phyloP scores from a whole-genome alignment of 2,113 vertebrate genomes.

The Mirounga angustirostris region DNA sequence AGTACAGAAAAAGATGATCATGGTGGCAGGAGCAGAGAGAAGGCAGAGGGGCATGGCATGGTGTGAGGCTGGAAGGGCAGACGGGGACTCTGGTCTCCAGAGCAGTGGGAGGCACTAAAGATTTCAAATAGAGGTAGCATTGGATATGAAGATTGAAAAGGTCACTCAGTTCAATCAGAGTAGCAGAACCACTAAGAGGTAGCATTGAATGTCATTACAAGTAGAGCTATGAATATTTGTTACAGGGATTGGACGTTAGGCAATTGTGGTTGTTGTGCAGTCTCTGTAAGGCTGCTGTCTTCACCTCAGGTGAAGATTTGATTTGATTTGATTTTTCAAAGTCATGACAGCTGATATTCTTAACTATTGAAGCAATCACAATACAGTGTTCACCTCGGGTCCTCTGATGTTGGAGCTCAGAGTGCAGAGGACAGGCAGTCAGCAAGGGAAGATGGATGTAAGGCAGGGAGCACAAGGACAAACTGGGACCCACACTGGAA shows the following conservation, averaged over 20 bases:
- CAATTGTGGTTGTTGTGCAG: neutral
- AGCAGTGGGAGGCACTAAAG: neutral
- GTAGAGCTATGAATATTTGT: neutral
- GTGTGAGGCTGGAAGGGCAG: neutral
- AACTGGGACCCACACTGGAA: neutral
- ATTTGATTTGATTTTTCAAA: too few relatives aligned
- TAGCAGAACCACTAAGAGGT: neutral
- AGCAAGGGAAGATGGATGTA: neutral
- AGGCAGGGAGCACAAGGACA: neutral
- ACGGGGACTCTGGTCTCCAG: neutral
- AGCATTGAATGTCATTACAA: neutral
- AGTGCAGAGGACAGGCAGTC: neutral
- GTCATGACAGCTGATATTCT: too few relatives aligned
- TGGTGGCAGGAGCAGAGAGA: neutral
- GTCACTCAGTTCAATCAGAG: neutral
- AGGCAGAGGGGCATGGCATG: neutral
- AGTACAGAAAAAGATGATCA: accelerated
- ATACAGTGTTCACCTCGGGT: neutral
- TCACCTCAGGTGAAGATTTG: neutral
- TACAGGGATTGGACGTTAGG: neutral
- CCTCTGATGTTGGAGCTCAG: neutral
- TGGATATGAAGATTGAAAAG: neutral
- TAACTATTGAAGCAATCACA: too few relatives aligned
- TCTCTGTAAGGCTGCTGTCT: neutral
- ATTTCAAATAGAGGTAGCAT: neutral